phyloP scores from a whole-genome alignment of 2,888 invertebrate genomes.

The Drosophila neutralis region DNA sequence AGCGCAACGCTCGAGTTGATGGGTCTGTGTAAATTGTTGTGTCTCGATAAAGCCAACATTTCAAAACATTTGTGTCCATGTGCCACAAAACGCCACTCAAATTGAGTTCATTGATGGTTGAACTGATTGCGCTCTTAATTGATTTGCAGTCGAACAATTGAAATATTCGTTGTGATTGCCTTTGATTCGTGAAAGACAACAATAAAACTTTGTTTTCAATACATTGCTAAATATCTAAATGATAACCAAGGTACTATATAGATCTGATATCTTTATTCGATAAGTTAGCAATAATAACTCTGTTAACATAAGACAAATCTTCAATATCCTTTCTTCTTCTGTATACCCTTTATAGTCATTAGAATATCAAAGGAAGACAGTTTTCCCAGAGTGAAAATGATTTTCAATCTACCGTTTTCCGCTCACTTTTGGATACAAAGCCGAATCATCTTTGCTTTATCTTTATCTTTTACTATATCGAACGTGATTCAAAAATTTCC shows the following conservation, averaged over 20 bases:
- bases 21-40: conserved; percentile 41
- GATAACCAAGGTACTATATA: neutral
- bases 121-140: conserved; percentile 49
- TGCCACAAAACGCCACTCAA: conserved; percentile 19
- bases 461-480: neutral
- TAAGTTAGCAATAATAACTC: neutral
- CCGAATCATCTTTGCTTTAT: too few species aligned
- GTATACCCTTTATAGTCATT: neutral
- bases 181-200: conserved; percentile 33
- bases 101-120: conserved; percentile 47
- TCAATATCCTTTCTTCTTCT: too few species aligned
- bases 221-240: neutral
- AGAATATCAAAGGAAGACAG: neutral
- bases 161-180: conserved; percentile 39
- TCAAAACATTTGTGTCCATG: conserved; percentile 15
- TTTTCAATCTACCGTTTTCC: neutral
- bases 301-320: too few species aligned
- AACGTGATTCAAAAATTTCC: neutral
- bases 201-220: conserved; percentile 11
- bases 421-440: neutral
- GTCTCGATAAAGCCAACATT: conserved; percentile 17
- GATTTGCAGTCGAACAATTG: conserved; percentile 45
- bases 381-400: neutral
- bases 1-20: conserved; percentile 41
- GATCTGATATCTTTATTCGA: neutral